Base-by-base conservation (phyloP, 2,113 vertebrate genomes). In the Lepisosteus oculatus region DNA sequence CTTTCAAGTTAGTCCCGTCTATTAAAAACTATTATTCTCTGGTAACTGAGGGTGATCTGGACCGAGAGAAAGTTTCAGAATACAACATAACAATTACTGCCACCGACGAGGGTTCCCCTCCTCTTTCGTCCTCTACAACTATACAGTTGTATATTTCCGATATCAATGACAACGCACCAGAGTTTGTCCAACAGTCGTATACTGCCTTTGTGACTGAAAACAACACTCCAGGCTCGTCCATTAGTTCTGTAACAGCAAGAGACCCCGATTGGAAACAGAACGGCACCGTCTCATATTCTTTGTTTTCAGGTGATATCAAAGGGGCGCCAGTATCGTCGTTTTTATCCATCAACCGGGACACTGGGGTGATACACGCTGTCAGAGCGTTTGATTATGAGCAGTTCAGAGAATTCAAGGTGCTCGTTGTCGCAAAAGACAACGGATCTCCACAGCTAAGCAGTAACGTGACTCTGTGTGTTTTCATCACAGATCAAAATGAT, bases 311-410 rank as follows among this genome's bases (percentile, higher is more conserved):
- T 6, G 75, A 67, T 0, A 8, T 77, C 4, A 70, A 75, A 3
- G 76, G 72, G 3, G 51, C 8, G 1, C 65, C 73, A 1, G 61
- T 87, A 0, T 84, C 84, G 4, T 84, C 83, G 14, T 85, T 76
- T 4, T 13, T 88, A 3, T 88, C 86, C 51, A 86, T 88, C 62
- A 86, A 83, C 47, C 79, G 81, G 3, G 80, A 78, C 17, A 83
- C 75, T 3, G 85, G 86, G 0, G 13, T 78, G 42, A 47, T 89
- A 2, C 85, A 86, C 75, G 80, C 86, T 2, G 43, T 84, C 73
- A 51, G 54, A 3, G 79, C 86, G 17, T 89, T 85, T 8, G 85
- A 89, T 69, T 89, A 86, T 51, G 87, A 88, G 13, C 78, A 83
- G 14, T 70, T 84, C 3, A 64, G 11, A 61, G 14, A 67, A 14